phyloP scores from a whole-genome alignment of 2,888 invertebrate species.

The Cerceris ruficornis region DNA sequence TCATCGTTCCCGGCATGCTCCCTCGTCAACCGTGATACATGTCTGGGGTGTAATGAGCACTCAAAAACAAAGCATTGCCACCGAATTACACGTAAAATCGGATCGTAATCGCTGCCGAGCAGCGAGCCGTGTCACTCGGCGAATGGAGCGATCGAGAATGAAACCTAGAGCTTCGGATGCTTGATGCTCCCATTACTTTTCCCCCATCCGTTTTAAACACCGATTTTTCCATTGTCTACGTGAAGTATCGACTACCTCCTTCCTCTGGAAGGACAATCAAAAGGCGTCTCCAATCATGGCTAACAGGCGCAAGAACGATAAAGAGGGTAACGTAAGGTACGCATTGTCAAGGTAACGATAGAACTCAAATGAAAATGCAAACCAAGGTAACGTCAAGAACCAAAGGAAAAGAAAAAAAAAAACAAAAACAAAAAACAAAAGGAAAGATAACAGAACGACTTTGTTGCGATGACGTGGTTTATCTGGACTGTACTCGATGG shows the following conservation, averaged over 20 bases:
- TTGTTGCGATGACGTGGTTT: slow-evolving; percentile 17
- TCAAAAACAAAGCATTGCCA: too few relatives aligned
- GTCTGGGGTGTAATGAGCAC: too few relatives aligned
- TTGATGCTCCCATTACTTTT: too few relatives aligned
- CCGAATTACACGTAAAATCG: too few relatives aligned
- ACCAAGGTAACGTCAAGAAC: slow-evolving; percentile 56
- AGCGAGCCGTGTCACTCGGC: too few relatives aligned
- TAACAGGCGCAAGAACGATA: slow-evolving; percentile 10
- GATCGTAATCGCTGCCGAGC: too few relatives aligned
- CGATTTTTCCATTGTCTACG: too few relatives aligned
- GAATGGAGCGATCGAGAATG: too few relatives aligned
- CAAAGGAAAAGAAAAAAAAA: slow-evolving; percentile 17
- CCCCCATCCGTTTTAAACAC: too few relatives aligned
- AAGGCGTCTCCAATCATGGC: slow-evolving; percentile 1
- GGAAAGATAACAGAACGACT: slow-evolving; percentile 11
- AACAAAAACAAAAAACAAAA: slow-evolving; percentile 1
- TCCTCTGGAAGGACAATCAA: neutral
- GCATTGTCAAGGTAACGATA: slow-evolving; percentile 42
- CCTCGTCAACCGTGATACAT: too few relatives aligned
- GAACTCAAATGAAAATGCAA: slow-evolving; percentile 69
- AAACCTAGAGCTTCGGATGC: too few relatives aligned
- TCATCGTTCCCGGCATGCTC: neutral
- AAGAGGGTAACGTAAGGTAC: slow-evolving; percentile 37
- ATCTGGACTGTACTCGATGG: neutral
- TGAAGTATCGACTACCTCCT: too few relatives aligned